Base-by-base conservation (phyloP, 2,797 vertebrate species). In the Malacoctenus gilli region DNA sequence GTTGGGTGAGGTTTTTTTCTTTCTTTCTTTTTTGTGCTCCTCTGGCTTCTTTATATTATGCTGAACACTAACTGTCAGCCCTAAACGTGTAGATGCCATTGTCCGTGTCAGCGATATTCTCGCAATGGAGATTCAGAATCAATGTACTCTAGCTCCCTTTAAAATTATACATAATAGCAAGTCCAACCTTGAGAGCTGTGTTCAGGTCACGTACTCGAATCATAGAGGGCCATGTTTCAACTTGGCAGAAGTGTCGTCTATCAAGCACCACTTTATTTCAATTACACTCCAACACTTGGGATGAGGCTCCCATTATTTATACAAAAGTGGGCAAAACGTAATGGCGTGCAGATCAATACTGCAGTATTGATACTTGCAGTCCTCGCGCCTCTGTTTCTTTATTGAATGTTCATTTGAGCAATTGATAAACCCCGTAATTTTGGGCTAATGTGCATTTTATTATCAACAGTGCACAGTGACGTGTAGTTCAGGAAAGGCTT, bases 71-170 rank as follows among this genome's bases (percentile, higher is more conserved):
- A 59, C 28, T 40, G 3, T 18, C 9, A n/a, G n/a, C 25, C 5
- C 9, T 9, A 28, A 9, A 28, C 25, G 12, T 43, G 50, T 62
- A 22, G 47, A 59, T 53, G 47, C 48, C 15, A 16, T 15, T 44
- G 28, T 6, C 4, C 12, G 40, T 4, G 12, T 32, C 40, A 50
- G 54, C 34, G 50, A 23, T 21, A 49, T 4, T 39, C 32, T 60
- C 48, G 20, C 12, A 31, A 22, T 49, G 16, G 35, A 25, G 48
- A 41, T 30, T 19, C 55, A 5, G n/a, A n/a, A n/a, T n/a, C n/a
- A n/a, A n/a, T n/a, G n/a, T n/a, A n/a, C n/a, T n/a, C n/a, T n/a
- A n/a, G 5, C 3, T 3, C 20, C 49, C 7, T 58, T 14, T 41
- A 23, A 38, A 65, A 51, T 44, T 13, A n/a, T 14, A 50, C 8